Base-by-base conservation (phyloP, 53 echinoderm and acorn worm genomes). In the Holothuria scabra region DNA sequence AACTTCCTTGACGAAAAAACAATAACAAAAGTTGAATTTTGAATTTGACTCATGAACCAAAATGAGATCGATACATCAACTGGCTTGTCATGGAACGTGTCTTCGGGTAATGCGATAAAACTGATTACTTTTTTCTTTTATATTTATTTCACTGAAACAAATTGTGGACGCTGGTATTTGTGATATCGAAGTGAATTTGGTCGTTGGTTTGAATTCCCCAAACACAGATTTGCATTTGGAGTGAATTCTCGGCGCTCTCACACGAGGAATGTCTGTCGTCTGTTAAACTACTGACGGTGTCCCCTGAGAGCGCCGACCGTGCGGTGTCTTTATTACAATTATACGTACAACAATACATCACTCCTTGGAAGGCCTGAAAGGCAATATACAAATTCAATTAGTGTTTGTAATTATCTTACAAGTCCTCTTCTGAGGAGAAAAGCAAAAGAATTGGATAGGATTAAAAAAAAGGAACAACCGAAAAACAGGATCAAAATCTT, bases 341-440 rank as follows among this genome's bases (percentile, higher is more conserved):
- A 69, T 33, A 35, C 30, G n/a, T 16, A 34, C 69, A 69, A 69
- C 69, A 69, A 69, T 69, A 38, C 69, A 69, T 69, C 69, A 69
- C 69, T 44, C 44, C 44, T 69, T 69, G 69, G 69, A 69, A 69
- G 21, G 34, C 69, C 69, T 37, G 69, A 69, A 69, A 33, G 69
- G 69, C 69, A 69, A 69, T 69, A 35, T 69, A 69, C 69, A 69
- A 69, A 69, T 69, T 69, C 69, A 69, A 69, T 69, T 69, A 69
- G 69, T 69, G 44, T 69, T 69, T 69, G 69, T 69, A 69, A 69
- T 69, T 35, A 69, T 69, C 69, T 69, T 65, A 65, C 28, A 52
- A 52, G 52, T 52, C 52, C 18, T 52, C 52, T 52, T 52, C 8
- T 52, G 52, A 52, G 21, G 60, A 2, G 71, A 71, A 44, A 44